A percentile compares a stretch with the other conserved stretches of the same genome.
phyloP scores from a whole-genome alignment of 2,888 invertebrate genomes.

The Rhopalosiphum nymphaeae region DNA sequence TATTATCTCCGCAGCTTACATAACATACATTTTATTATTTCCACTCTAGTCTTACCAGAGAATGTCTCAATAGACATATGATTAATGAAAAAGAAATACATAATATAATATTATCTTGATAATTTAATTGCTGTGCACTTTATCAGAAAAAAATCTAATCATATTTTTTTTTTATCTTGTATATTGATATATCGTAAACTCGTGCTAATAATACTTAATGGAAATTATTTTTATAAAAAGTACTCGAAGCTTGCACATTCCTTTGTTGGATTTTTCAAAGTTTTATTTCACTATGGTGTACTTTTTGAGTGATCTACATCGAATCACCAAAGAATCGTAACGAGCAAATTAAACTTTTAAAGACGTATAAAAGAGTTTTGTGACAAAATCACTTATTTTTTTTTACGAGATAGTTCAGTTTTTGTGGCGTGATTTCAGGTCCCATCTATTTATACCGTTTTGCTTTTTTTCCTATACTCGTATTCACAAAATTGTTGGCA shows the following conservation, averaged over 20 bases:
- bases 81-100: neutral
- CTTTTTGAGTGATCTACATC: neutral
- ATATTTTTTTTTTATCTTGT: neutral
- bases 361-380: neutral
- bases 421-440: constrained; percentile 51
- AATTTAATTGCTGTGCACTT: neutral
- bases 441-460: constrained; percentile 50
- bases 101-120: neutral
- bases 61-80: neutral
- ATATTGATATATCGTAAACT: neutral
- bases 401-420: neutral
- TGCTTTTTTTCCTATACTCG: constrained; percentile 30
- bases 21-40: neutral
- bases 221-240: neutral
- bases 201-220: neutral
- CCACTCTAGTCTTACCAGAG: neutral
- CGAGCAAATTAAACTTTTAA: neutral
- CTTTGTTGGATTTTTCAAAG: neutral
- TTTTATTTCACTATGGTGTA: neutral
- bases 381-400: neutral
- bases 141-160: constrained; percentile 15
- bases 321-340: neutral
- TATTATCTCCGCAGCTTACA: neutral
- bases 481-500: constrained; percentile 50
- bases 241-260: neutral